These are phyloP conservation scores for Mus minutoides DNA, from an alignment of 2,797 vertebrate genomes.

Conservation along the genomic window DNA sequence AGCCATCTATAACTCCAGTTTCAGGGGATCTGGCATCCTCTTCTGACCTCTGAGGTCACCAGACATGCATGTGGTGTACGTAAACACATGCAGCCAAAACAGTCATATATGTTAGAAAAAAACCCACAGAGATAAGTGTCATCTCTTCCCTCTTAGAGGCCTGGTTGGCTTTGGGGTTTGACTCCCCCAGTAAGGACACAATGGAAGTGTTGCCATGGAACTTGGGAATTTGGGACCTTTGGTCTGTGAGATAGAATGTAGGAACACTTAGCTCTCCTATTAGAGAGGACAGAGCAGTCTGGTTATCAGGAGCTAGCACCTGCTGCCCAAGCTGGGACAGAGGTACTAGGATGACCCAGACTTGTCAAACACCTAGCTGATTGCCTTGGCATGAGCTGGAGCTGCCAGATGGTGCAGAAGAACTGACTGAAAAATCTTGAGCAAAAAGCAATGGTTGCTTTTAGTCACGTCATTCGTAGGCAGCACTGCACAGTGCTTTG, in stretches of 20 bases:
- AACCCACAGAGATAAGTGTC: background rate
- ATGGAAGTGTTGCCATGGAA: background rate
- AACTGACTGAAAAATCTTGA: background rate
- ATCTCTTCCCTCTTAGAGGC: background rate
- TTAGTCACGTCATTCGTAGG: background rate
- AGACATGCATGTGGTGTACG: background rate
- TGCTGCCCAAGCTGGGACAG: background rate
- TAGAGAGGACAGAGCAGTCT: background rate
- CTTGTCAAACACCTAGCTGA: background rate
- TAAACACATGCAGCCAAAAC: background rate
- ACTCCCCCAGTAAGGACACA: background rate
- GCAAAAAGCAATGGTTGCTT: background rate
- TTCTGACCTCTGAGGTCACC: background rate
- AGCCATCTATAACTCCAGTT: background rate
- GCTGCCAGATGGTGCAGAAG: background rate
- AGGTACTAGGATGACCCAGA: background rate
- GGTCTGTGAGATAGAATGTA: background rate
- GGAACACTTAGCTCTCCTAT: background rate
- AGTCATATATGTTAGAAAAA: background rate
- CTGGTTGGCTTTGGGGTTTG: slow-evolving; percentile 28
- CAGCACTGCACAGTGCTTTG: background rate
- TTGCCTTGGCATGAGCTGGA: background rate
- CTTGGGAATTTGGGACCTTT: background rate
- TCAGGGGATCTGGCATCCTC: background rate
- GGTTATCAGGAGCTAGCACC: background rate